A percentile compares a stretch with the other conserved stretches of the same genome.
These are phyloP conservation scores for Papilio polytes DNA, from an alignment of 1,140 invertebrate species.

Conservation along the genomic window DNA sequence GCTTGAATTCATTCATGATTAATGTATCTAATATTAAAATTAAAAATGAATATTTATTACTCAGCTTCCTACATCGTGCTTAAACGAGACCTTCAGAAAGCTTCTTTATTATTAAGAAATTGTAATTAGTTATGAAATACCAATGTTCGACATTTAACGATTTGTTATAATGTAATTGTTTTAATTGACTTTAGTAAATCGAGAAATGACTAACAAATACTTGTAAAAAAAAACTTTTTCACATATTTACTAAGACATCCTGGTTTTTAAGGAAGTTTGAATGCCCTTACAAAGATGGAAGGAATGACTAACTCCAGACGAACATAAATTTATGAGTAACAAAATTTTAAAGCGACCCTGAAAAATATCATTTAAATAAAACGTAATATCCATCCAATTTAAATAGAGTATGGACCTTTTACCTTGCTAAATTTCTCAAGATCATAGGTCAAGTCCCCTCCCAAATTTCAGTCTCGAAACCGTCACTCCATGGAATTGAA, in stretches of 20 bases:
- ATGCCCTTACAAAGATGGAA: no score
- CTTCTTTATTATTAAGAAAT: constrained; percentile 33
- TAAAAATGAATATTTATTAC: constrained; percentile 24
- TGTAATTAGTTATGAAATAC: constrained; percentile 33
- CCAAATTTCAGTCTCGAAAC: no score
- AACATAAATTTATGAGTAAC: no score
- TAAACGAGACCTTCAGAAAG: constrained; percentile 20
- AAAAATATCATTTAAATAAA: no score
- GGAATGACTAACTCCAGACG: no score
- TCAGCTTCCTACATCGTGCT: constrained; percentile 13
- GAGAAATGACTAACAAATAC: background rate
- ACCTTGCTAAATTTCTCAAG: no score
- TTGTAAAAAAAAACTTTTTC: background rate
- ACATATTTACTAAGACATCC: background rate
- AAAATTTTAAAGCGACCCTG: no score
- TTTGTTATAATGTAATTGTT: constrained; percentile 12
- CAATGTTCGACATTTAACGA: constrained; percentile 32
- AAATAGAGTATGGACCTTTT: no score
- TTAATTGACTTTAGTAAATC: background rate
- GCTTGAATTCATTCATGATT: background rate
- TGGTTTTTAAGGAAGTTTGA: background rate
- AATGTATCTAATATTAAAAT: constrained; percentile 17
- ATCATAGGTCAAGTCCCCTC: no score
- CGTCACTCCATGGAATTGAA: background rate
- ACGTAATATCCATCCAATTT: no score